Evolutionary conservation across 2,888 invertebrate species (phyloP).

Genomic region (Callyntrura sp.): DNA sequence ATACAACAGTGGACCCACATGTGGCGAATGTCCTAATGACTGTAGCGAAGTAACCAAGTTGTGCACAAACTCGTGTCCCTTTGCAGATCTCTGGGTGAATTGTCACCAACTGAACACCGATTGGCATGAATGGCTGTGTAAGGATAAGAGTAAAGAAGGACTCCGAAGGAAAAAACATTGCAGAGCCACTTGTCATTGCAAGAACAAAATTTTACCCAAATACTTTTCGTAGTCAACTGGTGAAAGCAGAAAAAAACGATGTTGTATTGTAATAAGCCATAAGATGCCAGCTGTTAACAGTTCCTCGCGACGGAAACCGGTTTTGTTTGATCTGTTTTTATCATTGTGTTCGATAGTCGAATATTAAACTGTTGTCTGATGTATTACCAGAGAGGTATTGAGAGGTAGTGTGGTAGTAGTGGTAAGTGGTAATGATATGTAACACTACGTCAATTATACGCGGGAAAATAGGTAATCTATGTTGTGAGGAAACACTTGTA

Average conservation of each 20-base stretch:
- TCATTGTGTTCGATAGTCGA: too few species aligned
- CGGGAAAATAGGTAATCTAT: too few species aligned
- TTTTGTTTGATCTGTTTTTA: too few species aligned
- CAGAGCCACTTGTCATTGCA: conserved; percentile 91
- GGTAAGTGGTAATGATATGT: too few species aligned
- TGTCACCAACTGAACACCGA: conserved; percentile 88
- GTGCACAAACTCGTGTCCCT: conserved; percentile 91
- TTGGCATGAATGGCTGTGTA: conserved; percentile 89
- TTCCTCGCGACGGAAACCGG: too few species aligned
- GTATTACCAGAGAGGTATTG: too few species aligned
- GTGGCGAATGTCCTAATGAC: conserved; percentile 88
- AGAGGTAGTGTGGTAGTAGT: too few species aligned
- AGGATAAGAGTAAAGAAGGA: conserved; percentile 87
- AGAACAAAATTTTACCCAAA: conserved; percentile 86
- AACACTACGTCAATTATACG: too few species aligned
- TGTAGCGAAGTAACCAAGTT: conserved; percentile 88
- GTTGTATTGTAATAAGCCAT: too few species aligned
- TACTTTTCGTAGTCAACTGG: conserved; percentile 63
- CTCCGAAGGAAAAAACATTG: conserved; percentile 87
- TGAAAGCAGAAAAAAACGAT: background rate
- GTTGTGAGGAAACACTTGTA: too few species aligned
- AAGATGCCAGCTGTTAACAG: too few species aligned
- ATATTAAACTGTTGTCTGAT: too few species aligned
- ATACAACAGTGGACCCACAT: conserved; percentile 88
- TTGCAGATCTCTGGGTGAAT: conserved; percentile 88